phyloP scores from a whole-genome alignment of 2,888 invertebrate species.

The Idaea aversata region DNA sequence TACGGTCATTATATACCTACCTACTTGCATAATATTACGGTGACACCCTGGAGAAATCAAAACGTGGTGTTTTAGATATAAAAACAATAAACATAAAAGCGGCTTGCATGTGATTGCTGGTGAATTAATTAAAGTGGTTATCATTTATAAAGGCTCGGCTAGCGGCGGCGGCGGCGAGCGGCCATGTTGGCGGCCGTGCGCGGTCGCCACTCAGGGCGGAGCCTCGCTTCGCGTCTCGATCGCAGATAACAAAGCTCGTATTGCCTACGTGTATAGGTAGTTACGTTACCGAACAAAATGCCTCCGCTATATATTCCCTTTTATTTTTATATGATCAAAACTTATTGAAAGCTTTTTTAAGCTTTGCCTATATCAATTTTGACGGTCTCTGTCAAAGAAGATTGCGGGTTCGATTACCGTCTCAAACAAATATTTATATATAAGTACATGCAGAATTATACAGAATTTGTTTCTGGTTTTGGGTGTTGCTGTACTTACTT shows the following conservation, averaged over 20 bases:
- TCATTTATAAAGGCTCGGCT: constrained; percentile 61
- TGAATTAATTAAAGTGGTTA: constrained; percentile 79
- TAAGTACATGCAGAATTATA: too few species aligned
- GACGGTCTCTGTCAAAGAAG: too few species aligned
- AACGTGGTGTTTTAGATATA: constrained; percentile 72
- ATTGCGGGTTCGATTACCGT: too few species aligned
- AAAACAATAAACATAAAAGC: constrained; percentile 78
- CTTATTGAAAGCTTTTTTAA: neutral
- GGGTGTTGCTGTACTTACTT: too few species aligned
- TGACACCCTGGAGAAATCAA: constrained; percentile 79
- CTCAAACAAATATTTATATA: too few species aligned
- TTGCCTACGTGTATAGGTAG: constrained; percentile 8
- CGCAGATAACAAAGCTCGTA: constrained; percentile 66
- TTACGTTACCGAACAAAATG: neutral
- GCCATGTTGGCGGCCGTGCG: constrained; percentile 26
- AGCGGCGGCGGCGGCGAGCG: constrained; percentile 22
- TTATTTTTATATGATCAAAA: neutral
- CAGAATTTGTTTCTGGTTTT: too few species aligned
- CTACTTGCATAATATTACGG: constrained; percentile 64
- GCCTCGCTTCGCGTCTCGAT: constrained; percentile 59
- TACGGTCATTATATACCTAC: constrained; percentile 34
- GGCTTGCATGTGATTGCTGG: constrained; percentile 72
- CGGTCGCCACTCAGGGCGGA: constrained; percentile 46
- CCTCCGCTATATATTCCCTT: neutral
- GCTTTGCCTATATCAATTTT: neutral